A percentile compares a stretch with the other conserved stretches of the same genome.
These are phyloP conservation scores for Alauda arvensis DNA, from an alignment of 2,797 vertebrate genomes.

Conservation along the genomic window DNA sequence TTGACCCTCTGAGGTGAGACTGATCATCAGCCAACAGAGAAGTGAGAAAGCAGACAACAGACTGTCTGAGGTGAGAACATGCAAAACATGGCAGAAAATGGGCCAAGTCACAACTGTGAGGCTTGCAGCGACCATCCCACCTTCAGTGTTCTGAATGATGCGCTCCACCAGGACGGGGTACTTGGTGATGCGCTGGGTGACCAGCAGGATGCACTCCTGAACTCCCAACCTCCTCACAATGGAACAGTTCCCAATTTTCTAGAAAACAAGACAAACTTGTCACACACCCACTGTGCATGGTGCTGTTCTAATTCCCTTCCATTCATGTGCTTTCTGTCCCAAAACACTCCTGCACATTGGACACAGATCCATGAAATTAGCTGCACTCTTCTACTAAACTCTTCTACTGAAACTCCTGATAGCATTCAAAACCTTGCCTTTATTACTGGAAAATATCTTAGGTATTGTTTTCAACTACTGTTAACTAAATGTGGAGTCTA, in stretches of 20 bases:
- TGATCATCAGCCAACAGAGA: background rate
- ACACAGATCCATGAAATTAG: background rate
- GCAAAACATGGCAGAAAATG: background rate
- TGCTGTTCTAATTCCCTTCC: background rate
- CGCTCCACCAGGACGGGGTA: slow-evolving; percentile 93
- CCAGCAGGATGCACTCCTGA: slow-evolving; percentile 90
- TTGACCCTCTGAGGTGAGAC: background rate
- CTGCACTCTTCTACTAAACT: background rate
- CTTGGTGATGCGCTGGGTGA: slow-evolving; percentile 97
- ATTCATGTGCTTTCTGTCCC: background rate
- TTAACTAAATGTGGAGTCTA: background rate
- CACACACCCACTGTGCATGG: fast-evolving
- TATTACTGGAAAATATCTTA: background rate
- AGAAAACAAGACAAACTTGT: background rate
- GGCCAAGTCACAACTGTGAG: background rate
- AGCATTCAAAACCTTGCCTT: background rate
- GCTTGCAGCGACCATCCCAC: slow-evolving; percentile 52
- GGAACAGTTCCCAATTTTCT: slow-evolving; percentile 88
- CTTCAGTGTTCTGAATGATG: slow-evolving; percentile 91
- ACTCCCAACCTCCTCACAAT: slow-evolving; percentile 88
- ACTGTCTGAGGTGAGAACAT: background rate
- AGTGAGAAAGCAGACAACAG: background rate
- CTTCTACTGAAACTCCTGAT: background rate
- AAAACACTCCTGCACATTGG: background rate
- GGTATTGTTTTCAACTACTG: background rate